Evolutionary conservation across 2,113 vertebrate species (phyloP).

Genomic region (Saguinus imperator): DNA sequence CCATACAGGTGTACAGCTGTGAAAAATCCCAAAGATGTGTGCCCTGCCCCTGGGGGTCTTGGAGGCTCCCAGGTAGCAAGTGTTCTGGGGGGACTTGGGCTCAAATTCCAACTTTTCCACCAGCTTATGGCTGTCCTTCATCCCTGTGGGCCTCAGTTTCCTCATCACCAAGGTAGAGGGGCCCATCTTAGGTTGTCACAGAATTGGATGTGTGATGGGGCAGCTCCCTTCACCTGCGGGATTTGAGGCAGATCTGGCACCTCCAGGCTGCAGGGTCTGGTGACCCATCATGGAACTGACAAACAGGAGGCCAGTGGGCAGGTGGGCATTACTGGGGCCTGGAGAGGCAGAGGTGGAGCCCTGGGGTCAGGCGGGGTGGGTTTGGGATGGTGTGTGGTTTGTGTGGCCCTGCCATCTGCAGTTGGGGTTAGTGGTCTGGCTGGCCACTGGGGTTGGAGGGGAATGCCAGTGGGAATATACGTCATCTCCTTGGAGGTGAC

Average conservation of each 20-base stretch:
- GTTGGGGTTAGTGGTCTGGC: background rate
- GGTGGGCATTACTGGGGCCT: background rate
- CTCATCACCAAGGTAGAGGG: background rate
- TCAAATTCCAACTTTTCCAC: background rate
- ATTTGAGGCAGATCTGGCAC: too few relatives aligned
- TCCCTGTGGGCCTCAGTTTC: background rate
- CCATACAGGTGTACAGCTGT: background rate
- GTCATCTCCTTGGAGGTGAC: fast-evolving
- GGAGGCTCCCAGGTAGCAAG: background rate
- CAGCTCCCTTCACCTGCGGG: background rate
- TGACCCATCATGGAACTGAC: background rate
- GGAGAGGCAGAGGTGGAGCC: background rate
- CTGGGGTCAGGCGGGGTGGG: fast-evolving
- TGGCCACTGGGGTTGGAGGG: background rate
- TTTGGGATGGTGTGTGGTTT: fast-evolving
- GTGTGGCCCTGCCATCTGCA: background rate
- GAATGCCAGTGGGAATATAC: background rate
- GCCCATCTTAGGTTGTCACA: background rate
- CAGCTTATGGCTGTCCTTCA: background rate
- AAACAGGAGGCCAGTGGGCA: too few relatives aligned
- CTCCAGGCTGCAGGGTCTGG: background rate
- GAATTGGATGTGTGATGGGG: fast-evolving
- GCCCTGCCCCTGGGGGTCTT: background rate
- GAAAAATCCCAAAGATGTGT: background rate
- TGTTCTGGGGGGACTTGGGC: fast-evolving